Evolutionary conservation across 2,113 vertebrate species (phyloP), one percentile per base, ranked within the genome.

Genomic region (Myotis davidii): DNA sequence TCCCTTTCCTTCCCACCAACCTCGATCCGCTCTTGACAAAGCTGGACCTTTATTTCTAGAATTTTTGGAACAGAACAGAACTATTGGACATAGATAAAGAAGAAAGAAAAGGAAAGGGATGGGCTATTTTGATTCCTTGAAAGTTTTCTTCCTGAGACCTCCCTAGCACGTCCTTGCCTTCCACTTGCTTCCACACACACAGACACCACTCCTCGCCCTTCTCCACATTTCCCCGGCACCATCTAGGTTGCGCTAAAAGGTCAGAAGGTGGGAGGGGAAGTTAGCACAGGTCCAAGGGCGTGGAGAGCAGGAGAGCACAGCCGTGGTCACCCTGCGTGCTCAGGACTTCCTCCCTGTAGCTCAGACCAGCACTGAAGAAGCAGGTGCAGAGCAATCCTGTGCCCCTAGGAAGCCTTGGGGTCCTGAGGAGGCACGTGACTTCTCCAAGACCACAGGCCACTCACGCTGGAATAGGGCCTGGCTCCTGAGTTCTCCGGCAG

Each of bases 21-120:
- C 50, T 96, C 50, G 3, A 39, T 45, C 16, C 25, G 23, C 86
- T 69, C 85, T 79, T 29, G 20, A 91, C 39, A 73, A 94, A 93
- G 93, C 32, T 17, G 9, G 56, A 37, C 42, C 32, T 94, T 85
- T 91, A 91, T 89, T 95, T 97, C 87, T 90, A 85, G 84, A 93
- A 72, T 50, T 54, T 81, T 52, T 70, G 48, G 65, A 83, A 91
- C 61, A 54, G 39, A 21, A 48, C 93, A 86, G 29, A 76, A 27
- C 79, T 74, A 81, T 83, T 77, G 20, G 70, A 27, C 37, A 76
- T 2, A 56, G 65, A 83, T 67, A 27, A 73, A 14, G 45, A 45
- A 25, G 21, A 42, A 72, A 69, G 45, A 74, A 96, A 79, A 61
- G 42, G 52, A 45, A 74, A 94, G 37, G 32, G 21, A 69, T 9